phyloP scores from a whole-genome alignment of 2,797 vertebrate species.

The Psittacula derbiana region DNA sequence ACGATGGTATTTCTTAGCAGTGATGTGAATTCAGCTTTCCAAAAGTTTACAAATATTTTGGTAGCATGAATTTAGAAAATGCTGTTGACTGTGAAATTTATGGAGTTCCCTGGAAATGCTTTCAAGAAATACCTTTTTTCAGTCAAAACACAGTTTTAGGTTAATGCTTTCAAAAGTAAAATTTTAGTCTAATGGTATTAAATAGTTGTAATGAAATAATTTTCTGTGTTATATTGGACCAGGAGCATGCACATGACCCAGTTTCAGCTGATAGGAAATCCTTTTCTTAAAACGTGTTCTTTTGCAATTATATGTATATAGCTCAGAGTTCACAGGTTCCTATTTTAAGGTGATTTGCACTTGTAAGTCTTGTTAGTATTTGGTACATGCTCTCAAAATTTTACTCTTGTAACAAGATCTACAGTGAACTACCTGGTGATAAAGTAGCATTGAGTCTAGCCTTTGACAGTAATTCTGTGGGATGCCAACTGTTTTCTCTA shows the following conservation, averaged over 20 bases:
- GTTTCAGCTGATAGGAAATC: not conserved
- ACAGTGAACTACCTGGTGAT: fast-evolving
- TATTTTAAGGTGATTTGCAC: fast-evolving
- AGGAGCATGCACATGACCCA: fast-evolving
- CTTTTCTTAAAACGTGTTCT: fast-evolving
- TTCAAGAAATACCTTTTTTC: not conserved
- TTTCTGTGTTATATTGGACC: not conserved
- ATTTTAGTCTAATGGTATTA: not conserved
- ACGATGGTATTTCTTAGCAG: not conserved
- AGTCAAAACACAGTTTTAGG: not conserved
- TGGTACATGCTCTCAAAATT: fast-evolving
- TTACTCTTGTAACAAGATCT: not conserved
- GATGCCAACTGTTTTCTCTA: not conserved
- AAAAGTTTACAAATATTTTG: not conserved
- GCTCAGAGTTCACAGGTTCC: not conserved
- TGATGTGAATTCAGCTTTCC: not conserved
- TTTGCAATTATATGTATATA: fast-evolving
- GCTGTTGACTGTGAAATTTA: not conserved
- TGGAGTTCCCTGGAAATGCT: not conserved
- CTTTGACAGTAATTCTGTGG: fast-evolving
- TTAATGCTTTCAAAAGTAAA: not conserved
- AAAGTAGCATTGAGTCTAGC: fast-evolving
- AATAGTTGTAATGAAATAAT: not conserved
- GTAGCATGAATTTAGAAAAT: not conserved
- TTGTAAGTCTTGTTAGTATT: not conserved